Evolutionary conservation across 2,113 vertebrate genomes (phyloP).

Genomic region (Hyaena hyaena): DNA sequence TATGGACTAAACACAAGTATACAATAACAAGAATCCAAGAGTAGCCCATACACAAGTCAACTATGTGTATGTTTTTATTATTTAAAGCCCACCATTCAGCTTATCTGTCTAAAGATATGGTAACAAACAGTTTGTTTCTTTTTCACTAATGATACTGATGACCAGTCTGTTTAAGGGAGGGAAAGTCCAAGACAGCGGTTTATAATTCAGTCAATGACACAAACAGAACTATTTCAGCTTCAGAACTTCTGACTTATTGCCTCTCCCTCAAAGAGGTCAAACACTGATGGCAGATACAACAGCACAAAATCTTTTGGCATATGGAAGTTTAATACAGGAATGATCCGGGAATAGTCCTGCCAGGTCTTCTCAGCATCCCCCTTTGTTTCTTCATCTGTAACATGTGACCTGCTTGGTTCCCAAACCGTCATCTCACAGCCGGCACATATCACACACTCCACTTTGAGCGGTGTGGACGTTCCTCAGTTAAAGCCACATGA

Average conservation of each 20-base stretch:
- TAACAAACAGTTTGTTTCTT: slow-evolving; percentile 79
- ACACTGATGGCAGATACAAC: slow-evolving; percentile 88
- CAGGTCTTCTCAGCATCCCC: slow-evolving; percentile 56
- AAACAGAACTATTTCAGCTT: slow-evolving; percentile 75
- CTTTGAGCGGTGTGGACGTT: slow-evolving; percentile 80
- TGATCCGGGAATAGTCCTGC: slow-evolving; percentile 83
- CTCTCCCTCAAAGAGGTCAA: slow-evolving; percentile 85
- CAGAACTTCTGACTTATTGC: slow-evolving; percentile 81
- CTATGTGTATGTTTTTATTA: slow-evolving; percentile 83
- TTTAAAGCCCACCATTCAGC: slow-evolving; percentile 83
- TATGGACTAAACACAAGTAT: slow-evolving; percentile 91
- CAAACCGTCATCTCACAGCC: slow-evolving; percentile 72
- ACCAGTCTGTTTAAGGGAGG: slow-evolving; percentile 75
- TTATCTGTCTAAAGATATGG: slow-evolving; percentile 79
- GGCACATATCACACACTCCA: slow-evolving; percentile 69
- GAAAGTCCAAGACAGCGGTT: slow-evolving; percentile 80
- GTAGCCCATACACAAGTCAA: slow-evolving; percentile 84
- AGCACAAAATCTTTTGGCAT: slow-evolving; percentile 90
- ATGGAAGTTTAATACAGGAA: slow-evolving; percentile 88
- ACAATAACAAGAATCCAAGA: slow-evolving; percentile 86
- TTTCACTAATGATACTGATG: slow-evolving; percentile 81
- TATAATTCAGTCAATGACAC: slow-evolving; percentile 72
- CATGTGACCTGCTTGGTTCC: slow-evolving; percentile 72
- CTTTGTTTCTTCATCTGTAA: slow-evolving; percentile 72
- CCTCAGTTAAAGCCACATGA: slow-evolving; percentile 89